Percentiles rank a stretch among this genome's conserved stretches.
These are phyloP conservation scores for Camponotus pennsylvanicus DNA, from an alignment of 1,140 invertebrate species.

Conservation along the genomic window DNA sequence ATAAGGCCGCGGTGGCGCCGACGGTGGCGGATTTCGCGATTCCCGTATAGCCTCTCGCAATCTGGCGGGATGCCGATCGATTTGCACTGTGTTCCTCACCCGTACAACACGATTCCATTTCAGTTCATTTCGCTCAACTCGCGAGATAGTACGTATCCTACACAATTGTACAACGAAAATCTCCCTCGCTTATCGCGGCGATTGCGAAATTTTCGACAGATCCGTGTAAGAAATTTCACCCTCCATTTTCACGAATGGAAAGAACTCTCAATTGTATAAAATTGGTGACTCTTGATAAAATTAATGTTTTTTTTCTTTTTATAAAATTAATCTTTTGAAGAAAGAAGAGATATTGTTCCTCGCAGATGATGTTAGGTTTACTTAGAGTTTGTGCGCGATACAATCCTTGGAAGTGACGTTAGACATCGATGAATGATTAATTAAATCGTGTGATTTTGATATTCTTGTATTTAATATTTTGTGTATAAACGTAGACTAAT, in stretches of 20 bases:
- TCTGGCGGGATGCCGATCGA: slow-evolving; percentile 79
- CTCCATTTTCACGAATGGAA: neutral
- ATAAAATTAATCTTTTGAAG: neutral
- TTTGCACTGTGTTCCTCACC: slow-evolving; percentile 68
- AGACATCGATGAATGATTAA: neutral
- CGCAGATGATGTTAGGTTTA: neutral
- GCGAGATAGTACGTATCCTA: neutral
- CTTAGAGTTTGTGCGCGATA: neutral
- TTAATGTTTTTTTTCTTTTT: neutral
- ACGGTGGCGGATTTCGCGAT: slow-evolving; percentile 62
- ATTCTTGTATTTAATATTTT: neutral
- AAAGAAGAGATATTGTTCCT: neutral
- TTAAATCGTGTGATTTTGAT: slow-evolving; percentile 1
- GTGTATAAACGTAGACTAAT: neutral
- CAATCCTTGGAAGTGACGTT: neutral
- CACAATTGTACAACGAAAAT: slow-evolving; percentile 1
- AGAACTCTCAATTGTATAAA: neutral
- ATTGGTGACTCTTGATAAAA: neutral
- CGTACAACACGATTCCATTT: slow-evolving; percentile 58
- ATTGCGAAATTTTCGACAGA: neutral
- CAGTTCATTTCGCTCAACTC: slow-evolving; percentile 42
- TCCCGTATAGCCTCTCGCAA: slow-evolving; percentile 63
- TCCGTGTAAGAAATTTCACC: neutral
- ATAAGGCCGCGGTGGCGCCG: slow-evolving; percentile 69
- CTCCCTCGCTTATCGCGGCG: neutral